Base-by-base conservation (phyloP, 2,113 vertebrate species). In the Gasterosteus nipponicus region DNA sequence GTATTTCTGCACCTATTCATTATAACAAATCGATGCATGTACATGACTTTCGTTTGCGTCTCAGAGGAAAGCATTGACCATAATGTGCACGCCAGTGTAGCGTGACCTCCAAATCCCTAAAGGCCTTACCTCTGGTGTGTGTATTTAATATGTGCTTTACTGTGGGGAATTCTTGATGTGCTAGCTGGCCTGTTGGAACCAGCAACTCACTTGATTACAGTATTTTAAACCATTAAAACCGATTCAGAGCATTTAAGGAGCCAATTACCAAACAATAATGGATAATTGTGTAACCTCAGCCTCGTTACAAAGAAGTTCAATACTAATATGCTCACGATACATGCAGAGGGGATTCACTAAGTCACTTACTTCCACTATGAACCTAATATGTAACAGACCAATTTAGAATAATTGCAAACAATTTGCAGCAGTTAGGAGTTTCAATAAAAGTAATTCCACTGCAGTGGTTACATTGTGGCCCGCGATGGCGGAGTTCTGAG, bases 401-500 rank as follows among this genome's bases (percentile, higher is more conserved):
- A 87, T 93, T 87, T 83, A 10, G 6, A n/a, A 53, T 86, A 90
- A 91, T 91, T 91, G 88, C 84, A 85, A 86, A 87, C 88, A 84
- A 88, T 89, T 88, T 53, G 18, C 61, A 70, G 85, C 80, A 78
- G 70, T 91, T 86, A 78, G 41, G 73, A n/a, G 39, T 80, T 82
- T 79, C 76, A 85, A 83, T 88, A 88, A 89, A 89, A 88, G 38
- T 35, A 33, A 41, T 60, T 59, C 38, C 69, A n/a, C 49, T 67
- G 44, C 14, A 81, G 64, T n/a, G 22, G 62, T 61, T 75, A 33
- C 11, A n/a, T n/a, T 42, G 70, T 58, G 71, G 63, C n/a, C n/a
- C n/a, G n/a, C n/a, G n/a, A n/a, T n/a, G n/a, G n/a, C n/a, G n/a
- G n/a, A n/a, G n/a, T n/a, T n/a, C n/a, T n/a, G n/a, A n/a, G n/a